These are phyloP conservation scores for Pteruthius melanotis DNA, from an alignment of 2,113 vertebrate species.

Conservation along the genomic window DNA sequence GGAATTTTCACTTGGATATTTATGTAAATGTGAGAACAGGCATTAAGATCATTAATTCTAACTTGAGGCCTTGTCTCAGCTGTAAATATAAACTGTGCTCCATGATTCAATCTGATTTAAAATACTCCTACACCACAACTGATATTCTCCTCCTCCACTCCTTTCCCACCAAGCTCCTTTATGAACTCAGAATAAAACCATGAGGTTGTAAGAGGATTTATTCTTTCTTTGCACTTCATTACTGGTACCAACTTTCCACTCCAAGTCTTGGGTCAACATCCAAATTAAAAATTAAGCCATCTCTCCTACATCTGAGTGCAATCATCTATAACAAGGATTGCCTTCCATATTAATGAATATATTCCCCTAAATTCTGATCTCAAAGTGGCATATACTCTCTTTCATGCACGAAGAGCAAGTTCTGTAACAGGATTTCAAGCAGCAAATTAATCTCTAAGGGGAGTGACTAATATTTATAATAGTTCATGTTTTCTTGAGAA, in stretches of 20 bases:
- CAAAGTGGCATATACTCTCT: not conserved
- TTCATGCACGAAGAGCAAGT: not conserved
- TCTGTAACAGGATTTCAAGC: not conserved
- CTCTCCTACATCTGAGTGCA: not conserved
- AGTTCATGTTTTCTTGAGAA: slow-evolving; percentile 36
- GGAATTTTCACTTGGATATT: not conserved
- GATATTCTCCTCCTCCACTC: fast-evolving
- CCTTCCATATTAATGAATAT: not conserved
- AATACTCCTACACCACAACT: not conserved
- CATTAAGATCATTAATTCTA: not conserved
- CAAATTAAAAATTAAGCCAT: not conserved
- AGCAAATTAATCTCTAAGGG: not conserved
- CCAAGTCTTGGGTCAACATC: not conserved
- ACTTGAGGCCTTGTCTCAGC: not conserved
- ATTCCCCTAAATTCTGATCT: not conserved
- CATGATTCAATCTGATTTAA: not conserved
- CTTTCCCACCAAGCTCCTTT: not conserved
- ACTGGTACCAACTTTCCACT: not conserved
- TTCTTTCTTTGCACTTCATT: not conserved
- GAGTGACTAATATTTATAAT: slow-evolving; percentile 8
- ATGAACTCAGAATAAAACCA: not conserved
- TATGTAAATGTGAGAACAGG: not conserved
- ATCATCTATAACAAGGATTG: not conserved
- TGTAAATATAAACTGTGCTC: not conserved
- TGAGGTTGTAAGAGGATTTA: not conserved